Percentiles rank a stretch among this genome's conserved stretches.
Conservation (phyloP, 2,113 vertebrate genomes). For the Forbesichthys agassizii region DNA sequence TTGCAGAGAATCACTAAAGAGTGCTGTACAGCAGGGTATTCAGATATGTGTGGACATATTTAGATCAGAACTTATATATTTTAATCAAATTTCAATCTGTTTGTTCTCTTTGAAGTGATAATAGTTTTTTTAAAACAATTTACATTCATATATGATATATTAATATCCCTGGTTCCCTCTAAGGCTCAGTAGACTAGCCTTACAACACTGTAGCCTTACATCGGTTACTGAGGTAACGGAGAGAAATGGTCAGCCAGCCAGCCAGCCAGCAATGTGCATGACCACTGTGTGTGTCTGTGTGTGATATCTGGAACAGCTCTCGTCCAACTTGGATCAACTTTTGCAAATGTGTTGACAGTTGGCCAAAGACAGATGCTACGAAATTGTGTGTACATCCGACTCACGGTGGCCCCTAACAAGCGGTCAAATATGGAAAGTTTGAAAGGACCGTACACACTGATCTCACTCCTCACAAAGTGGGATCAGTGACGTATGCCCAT, state of each 20-base stretch:
- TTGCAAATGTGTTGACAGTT: too few relatives aligned
- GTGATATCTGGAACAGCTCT: too few relatives aligned
- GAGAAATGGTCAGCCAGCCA: not conserved
- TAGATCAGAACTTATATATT: not conserved
- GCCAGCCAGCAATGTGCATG: too few relatives aligned
- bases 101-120: conserved; percentile 15
- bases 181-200: not conserved
- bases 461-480: too few relatives aligned
- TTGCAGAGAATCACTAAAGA: not conserved
- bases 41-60: conserved; percentile 6
- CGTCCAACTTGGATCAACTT: too few relatives aligned
- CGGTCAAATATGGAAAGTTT: too few relatives aligned
- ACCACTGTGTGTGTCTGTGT: too few relatives aligned
- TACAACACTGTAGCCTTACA: not conserved
- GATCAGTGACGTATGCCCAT: too few relatives aligned
- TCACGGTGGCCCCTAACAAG: too few relatives aligned
- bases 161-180: conserved; percentile 20
- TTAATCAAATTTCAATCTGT: conserved; percentile 29
- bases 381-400: too few relatives aligned
- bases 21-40: not conserved
- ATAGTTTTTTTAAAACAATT: conserved; percentile 37
- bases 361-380: too few relatives aligned
- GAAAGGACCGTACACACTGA: too few relatives aligned
- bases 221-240: not conserved
- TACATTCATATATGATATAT: conserved; percentile 18